A percentile compares a stretch with the other conserved stretches of the same genome.
phyloP scores from a whole-genome alignment of 2,797 vertebrate species.

The Alcedo atthis region DNA sequence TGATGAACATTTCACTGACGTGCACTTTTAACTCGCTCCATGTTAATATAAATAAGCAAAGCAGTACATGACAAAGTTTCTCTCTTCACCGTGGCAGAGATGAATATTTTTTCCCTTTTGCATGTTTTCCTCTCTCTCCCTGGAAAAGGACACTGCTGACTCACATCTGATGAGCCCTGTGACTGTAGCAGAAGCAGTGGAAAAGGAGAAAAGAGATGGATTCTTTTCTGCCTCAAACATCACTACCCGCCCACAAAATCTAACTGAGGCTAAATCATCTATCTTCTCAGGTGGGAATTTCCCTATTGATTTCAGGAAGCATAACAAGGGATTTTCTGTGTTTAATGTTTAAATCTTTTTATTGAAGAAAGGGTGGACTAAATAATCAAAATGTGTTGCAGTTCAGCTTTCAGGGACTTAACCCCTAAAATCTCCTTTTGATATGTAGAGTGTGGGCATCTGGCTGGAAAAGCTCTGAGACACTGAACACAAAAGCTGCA shows the following conservation, averaged over 20 bases:
- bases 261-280: not conserved
- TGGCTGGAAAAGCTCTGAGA: not conserved
- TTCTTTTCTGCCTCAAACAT: not conserved
- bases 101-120: not conserved
- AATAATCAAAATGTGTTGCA: not conserved
- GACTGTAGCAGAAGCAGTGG: not conserved
- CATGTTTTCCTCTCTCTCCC: not conserved
- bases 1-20: not conserved
- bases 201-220: not conserved
- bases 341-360: not conserved
- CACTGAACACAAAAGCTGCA: not conserved
- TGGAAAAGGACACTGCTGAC: conserved; percentile 5
- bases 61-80: not conserved
- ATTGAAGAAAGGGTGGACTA: not conserved
- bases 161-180: not conserved
- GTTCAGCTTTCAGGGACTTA: not conserved
- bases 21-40: not conserved
- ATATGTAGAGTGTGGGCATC: not conserved
- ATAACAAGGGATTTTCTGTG: not conserved
- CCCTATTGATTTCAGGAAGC: not conserved
- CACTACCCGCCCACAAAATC: not conserved
- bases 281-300: not conserved
- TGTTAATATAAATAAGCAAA: conserved; percentile 13
- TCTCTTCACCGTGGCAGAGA: not conserved
- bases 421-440: not conserved